Base-by-base conservation (phyloP, 2,888 invertebrate species). In the Steinernema hermaphroditum region DNA sequence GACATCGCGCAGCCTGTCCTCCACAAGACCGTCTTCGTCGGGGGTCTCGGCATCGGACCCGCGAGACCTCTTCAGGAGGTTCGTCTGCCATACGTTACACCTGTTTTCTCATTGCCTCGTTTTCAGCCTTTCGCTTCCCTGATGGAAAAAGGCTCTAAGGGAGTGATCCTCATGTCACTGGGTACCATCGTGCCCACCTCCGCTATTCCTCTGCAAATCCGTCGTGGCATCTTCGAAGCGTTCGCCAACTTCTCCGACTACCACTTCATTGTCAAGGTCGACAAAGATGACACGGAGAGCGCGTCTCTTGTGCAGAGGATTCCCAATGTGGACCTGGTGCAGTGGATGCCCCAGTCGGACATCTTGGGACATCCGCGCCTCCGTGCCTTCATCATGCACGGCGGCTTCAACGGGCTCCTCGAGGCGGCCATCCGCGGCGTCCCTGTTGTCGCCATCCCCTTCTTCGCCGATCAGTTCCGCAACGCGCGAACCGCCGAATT, bases 381-480 rank as follows among this genome's bases (percentile, higher is more conserved):
- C 12, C 76, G 78, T 24, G 76, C 85, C 19, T 85, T 85, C 74
- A 80, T 85, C 24, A 82, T 81, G 76, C 85, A 85, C 72, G 83
- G 83, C 12, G 85, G 85, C 27, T 76, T 83, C 74, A 85, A 85
- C 70, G 81, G 82, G 22, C 70, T 86, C 9, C 72, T 85, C 12
- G 85, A 85, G 73, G 79, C 83, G 2, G 79, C 81, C 1, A 77
- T 82, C 41, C 79, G 78, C 9, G 83, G 78, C n/a, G 82, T 83
- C 24, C 85, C 85, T 0, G 75, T 83, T 9, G 76, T 86, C 12
- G 77, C 80, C 32, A 77, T 86, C 22, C 85, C 85, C 8, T 74
- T 85, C 46, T 85, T 85, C 70, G 85, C 83, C 19, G 85, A 85
- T 73, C 85, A 85, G 54, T 81, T 82, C 72, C 75, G 84, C 50